Evolutionary conservation across 2,113 vertebrate genomes (phyloP).

Genomic region (Malurus elegans): DNA sequence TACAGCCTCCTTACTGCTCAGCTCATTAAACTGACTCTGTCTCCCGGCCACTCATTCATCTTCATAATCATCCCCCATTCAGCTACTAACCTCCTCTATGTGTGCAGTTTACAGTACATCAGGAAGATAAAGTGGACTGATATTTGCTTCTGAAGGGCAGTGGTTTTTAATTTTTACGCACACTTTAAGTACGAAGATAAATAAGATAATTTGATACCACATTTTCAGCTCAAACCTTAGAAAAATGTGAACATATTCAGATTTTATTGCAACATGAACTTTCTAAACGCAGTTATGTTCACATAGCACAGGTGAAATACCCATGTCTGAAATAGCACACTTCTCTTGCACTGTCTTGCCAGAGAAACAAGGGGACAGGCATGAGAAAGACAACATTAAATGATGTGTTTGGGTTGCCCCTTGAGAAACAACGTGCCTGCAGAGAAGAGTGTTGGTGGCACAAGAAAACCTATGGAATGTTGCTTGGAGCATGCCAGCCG

Average conservation of each 20-base stretch:
- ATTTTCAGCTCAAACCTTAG: slow-evolving; percentile 10
- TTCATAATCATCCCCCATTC: slow-evolving; percentile 63
- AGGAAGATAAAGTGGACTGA: slow-evolving; percentile 66
- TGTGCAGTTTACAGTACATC: slow-evolving; percentile 60
- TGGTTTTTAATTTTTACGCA: slow-evolving; percentile 64
- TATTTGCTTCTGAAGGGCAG: slow-evolving; percentile 66
- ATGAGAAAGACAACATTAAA: neutral
- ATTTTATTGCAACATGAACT: neutral
- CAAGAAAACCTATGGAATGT: accelerated
- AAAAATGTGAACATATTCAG: neutral
- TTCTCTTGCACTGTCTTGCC: neutral
- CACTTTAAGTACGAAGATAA: slow-evolving; percentile 63
- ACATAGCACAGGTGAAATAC: neutral
- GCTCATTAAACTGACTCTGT: slow-evolving; percentile 72
- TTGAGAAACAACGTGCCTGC: accelerated
- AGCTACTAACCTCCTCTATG: slow-evolving; percentile 63
- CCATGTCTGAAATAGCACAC: accelerated
- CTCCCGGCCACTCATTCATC: slow-evolving; percentile 64
- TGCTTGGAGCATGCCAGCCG: accelerated
- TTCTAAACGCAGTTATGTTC: neutral
- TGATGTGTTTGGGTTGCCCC: neutral
- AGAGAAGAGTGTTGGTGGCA: accelerated
- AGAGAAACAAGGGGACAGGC: neutral
- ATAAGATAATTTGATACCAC: slow-evolving; percentile 58
- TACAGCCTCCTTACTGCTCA: slow-evolving; percentile 61